These are phyloP conservation scores for Marmota monax DNA, from an alignment of 2,113 vertebrate species.

Conservation along the genomic window DNA sequence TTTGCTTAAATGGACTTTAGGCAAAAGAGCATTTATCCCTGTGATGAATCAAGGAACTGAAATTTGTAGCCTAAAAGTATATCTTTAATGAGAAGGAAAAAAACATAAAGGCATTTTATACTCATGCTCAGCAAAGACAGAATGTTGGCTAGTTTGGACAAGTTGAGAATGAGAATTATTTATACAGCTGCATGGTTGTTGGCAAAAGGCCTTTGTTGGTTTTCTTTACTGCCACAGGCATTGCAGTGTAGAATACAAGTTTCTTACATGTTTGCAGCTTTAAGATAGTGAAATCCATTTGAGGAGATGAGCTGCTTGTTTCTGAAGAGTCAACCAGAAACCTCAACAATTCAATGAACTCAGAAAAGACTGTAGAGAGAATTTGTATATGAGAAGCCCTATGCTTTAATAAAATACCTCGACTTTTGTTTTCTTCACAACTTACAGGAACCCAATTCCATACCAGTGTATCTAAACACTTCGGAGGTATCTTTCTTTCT, in stretches of 20 bases:
- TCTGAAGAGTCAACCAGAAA: background rate
- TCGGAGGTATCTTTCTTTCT: background rate
- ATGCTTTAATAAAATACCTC: slow-evolving; percentile 4
- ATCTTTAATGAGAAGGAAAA: background rate
- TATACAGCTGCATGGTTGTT: accelerated
- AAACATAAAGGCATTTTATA: background rate
- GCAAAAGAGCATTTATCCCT: background rate
- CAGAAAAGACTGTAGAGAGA: background rate
- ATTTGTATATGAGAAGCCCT: background rate
- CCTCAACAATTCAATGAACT: background rate
- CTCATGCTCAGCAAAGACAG: background rate
- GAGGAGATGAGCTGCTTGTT: background rate
- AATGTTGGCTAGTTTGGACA: background rate
- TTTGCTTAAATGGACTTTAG: background rate
- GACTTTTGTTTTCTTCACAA: background rate
- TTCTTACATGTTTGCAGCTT: background rate
- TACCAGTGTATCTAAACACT: background rate
- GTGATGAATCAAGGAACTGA: background rate
- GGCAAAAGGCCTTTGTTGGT: background rate
- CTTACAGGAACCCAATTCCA: background rate
- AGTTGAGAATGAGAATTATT: background rate
- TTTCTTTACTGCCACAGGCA: background rate
- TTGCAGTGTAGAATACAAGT: background rate
- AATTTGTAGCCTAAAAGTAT: background rate
- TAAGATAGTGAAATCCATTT: background rate